A percentile compares a stretch with the other conserved stretches of the same genome.
Evolutionary conservation across 2,113 vertebrate genomes (phyloP).

Genomic region (Eptesicus fuscus): DNA sequence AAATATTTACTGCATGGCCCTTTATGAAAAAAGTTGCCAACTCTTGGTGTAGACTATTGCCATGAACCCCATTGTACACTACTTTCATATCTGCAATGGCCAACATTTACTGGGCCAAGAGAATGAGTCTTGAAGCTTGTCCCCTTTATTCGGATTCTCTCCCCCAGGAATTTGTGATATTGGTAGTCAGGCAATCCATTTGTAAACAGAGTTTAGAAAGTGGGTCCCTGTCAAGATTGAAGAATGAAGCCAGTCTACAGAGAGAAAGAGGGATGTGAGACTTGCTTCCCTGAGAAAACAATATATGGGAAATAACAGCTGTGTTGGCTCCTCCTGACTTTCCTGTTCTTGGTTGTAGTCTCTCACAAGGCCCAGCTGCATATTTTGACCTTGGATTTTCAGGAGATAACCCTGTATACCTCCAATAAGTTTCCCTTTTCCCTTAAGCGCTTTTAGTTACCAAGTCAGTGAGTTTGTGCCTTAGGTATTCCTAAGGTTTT

Average conservation of each 20-base stretch:
- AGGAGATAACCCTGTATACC: not conserved
- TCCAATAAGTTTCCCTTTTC: constrained; percentile 20
- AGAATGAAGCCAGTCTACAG: not conserved
- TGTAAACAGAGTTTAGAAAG: not conserved
- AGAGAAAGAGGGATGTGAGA: not conserved
- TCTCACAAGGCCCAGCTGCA: constrained; percentile 34
- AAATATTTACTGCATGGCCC: not conserved
- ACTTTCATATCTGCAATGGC: not conserved
- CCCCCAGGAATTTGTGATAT: not conserved
- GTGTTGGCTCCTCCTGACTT: constrained; percentile 29
- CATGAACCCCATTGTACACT: not conserved
- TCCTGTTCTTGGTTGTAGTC: not conserved
- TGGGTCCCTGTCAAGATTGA: not conserved
- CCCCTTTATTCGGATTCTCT: not conserved
- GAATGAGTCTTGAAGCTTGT: not conserved
- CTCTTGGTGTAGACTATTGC: not conserved
- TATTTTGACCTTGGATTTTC: constrained; percentile 57
- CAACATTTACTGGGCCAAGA: not conserved
- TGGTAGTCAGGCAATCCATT: not conserved
- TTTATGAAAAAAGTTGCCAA: not conserved
- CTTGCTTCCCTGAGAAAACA: not conserved
- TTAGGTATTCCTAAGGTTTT: constrained; percentile 11
- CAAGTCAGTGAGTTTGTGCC: constrained; percentile 10
- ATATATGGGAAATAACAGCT: constrained; percentile 42
- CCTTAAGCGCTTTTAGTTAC: constrained; percentile 2